Base-by-base conservation (phyloP, 2,113 vertebrate species). In the Passerina amoena region DNA sequence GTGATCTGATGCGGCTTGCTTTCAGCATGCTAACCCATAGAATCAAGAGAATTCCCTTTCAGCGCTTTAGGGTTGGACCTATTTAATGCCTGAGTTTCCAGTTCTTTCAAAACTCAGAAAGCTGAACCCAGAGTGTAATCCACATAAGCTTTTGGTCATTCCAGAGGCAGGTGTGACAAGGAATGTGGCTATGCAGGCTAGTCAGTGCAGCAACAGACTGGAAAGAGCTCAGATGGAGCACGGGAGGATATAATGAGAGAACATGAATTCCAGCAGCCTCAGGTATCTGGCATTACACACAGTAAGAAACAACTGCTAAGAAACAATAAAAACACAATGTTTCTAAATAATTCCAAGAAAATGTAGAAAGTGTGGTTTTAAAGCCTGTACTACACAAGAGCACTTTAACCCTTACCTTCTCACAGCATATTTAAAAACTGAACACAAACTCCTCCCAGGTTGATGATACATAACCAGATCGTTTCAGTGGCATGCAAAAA, bases 181-280 rank as follows among this genome's bases (percentile, higher is more conserved):
- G 12, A 31, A 65, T 12, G 12, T 44, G 53, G 0, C 6, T n/a
- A 1, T 38, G 28, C 54, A 77, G 35, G 25, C 33, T 2, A 12
- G 16, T 66, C 38, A 68, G 53, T 21, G 40, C n/a, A 47, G n/a
- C 0, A 0, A 66, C 33, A 69, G 63, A 70, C 5, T 44, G 56
- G 54, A 22, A 35, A 31, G n/a, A 75, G 40, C 30, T 65, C 22
- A 72, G 31, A 27, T 0, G 6, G 4, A 66, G 37, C 50, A 77
- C 13, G 12, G 10, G n/a, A 69, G 25, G 10, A 14, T 45, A 25
- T 6, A 47, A 27, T 40, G 17, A 92, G 20, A 42, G 38, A 48
- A 75, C 7, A 20, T 6, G 4, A 24, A 38, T 45, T 69, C 25
- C 5, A 11, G 37, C 9, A 60, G 48, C 38, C 65, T 82, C 45